Percentiles rank a stretch among this genome's conserved stretches.
These are phyloP conservation scores for Hylia prasina DNA, from an alignment of 2,113 vertebrate species.

Conservation along the genomic window DNA sequence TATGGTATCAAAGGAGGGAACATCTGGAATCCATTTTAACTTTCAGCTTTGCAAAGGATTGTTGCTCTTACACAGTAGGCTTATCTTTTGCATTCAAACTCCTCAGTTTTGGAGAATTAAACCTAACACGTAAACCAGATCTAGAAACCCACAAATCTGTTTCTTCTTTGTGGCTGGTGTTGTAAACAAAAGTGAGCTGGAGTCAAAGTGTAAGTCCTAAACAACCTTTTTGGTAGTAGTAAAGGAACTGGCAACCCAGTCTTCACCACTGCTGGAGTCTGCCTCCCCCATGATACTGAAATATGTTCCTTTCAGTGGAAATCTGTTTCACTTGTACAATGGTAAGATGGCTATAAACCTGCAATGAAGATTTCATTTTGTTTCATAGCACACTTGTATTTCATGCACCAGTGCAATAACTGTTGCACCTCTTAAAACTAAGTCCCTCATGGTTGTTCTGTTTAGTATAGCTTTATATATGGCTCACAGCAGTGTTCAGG, in stretches of 20 bases:
- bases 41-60: constrained; percentile 57
- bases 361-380: constrained; percentile 48
- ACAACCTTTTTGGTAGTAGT: constrained; percentile 1
- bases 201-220: constrained; percentile 1
- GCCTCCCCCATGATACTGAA: constrained; percentile 33
- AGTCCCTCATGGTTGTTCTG: constrained; percentile 53
- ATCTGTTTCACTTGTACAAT: constrained; percentile 54
- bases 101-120: background rate
- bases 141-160: background rate
- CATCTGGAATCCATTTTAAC: constrained; percentile 61
- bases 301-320: constrained; percentile 62
- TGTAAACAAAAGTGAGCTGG: constrained; percentile 63
- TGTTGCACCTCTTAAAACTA: constrained; percentile 67
- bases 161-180: constrained; percentile 38
- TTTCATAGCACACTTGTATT: constrained; percentile 52
- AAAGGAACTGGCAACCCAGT: background rate
- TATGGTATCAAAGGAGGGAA: constrained; percentile 51
- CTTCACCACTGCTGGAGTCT: constrained; percentile 37
- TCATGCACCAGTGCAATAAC: constrained; percentile 62
- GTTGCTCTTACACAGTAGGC: constrained; percentile 45
- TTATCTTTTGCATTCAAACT: constrained; percentile 44
- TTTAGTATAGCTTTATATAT: constrained; percentile 68
- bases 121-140: constrained; percentile 26
- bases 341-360: constrained; percentile 62
- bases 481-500: constrained; percentile 79